Evolutionary conservation across 2,113 vertebrate species (phyloP), one percentile per base, ranked within the genome.

Genomic region (Caranx melampygus): DNA sequence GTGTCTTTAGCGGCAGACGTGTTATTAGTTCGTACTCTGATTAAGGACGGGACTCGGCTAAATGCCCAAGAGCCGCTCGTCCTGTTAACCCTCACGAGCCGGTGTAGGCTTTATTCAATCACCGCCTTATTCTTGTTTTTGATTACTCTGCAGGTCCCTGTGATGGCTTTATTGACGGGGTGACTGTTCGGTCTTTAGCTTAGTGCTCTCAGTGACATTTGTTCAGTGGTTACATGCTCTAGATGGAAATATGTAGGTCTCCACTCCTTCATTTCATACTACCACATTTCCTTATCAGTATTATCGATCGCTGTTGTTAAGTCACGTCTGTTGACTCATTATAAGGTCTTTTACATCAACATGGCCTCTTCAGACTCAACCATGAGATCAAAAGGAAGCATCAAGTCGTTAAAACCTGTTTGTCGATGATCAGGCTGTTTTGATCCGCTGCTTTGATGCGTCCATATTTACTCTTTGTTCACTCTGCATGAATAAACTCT

Each of bases 1-100:
- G 81, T 51, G 85, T 87, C 79, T 85, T 92, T 57, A 76, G 79
- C 10, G 34, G 65, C 58, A 65, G 83, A 69, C 79, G 1, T 82
- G 82, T 90, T 87, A 87, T 87, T 89, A 79, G 84, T 84, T 82
- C 83, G 86, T 82, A 34, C 69, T 76, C 84, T 88, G 80, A 89
- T 88, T 92, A 85, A 87, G 83, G 75, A 72, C 51, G 49, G 34
- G 81, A 54, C 83, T 51, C 40, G 37, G 42, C 54, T 54, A 63
- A 86, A 87, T 74, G 75, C 88, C 80, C 52, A 20, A 58, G 76
- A 86, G 79, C 83, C 68, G 12, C 63, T 85, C 71, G 64, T 80
- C 73, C 87, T 64, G 67, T 91, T 83, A 89, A 71, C 59, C 61
- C 66, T 54, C 45, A 13, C 65, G 26, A 72, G 60, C 66, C 9